Evolutionary conservation across 2,113 vertebrate genomes (phyloP), one percentile per base, ranked within the genome.

Genomic region (Elachura formosa): DNA sequence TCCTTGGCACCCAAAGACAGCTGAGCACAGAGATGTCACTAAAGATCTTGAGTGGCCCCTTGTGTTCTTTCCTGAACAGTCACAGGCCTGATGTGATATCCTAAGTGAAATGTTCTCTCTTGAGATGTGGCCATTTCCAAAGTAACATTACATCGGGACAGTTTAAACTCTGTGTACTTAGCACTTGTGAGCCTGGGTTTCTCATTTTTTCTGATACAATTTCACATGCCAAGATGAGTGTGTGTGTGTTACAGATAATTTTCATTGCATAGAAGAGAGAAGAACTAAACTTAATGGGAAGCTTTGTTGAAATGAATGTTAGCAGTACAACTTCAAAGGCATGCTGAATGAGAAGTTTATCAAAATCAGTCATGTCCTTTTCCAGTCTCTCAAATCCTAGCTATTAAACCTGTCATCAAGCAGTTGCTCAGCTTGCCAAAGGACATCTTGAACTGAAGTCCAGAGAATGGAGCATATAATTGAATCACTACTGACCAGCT

Each of bases 401-500:
- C 84, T 89, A 67, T 92, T 87, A 90, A 82, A 62, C 89, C 80
- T 94, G 48, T 90, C 63, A 74, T 80, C 63, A 74, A 69, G 54
- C 63, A 48, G 36, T 87, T 87, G 62, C 77, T 95, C 58, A 76
- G 71, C 77, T 89, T 95, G 84, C 86, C 86, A 92, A 95, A 96
- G 69, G 84, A 87, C 26, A 14, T 91, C 91, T 94, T 76, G 84
- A 94, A 41, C 86, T 72, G 26, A 89, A 87, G 69, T 94, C 77
- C 84, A 84, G 56, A 91, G 84, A 95, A 94, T 31, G 66, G 54
- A 96, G 74, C 58, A 89, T 56, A 38, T 93, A 94, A 95, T 68
- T 94, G 89, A 86, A 93, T 97, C 86, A 61, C 48, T 84, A 15
- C 84, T 95, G 90, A 84, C 89, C 91, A 93, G 87, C 86, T 96